These are phyloP conservation scores for Drosophila borborema DNA, from an alignment of 2,888 invertebrate species.

Conservation along the genomic window DNA sequence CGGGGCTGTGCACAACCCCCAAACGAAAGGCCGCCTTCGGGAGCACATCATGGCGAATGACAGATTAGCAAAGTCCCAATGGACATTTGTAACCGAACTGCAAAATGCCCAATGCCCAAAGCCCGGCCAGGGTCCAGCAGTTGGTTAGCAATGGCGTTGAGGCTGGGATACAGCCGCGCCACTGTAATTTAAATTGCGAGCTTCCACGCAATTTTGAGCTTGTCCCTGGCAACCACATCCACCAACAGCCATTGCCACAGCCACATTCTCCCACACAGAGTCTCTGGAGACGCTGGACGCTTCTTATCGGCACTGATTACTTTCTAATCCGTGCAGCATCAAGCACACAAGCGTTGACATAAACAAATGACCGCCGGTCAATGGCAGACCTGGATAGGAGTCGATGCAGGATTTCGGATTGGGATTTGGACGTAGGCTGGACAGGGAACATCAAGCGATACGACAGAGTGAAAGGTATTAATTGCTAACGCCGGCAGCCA, in stretches of 20 bases:
- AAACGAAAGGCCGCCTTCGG: slow-evolving; percentile 75
- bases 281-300: slow-evolving; percentile 62
- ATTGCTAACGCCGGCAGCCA: slow-evolving; percentile 67
- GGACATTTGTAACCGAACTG: slow-evolving; percentile 81
- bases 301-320: slow-evolving; percentile 81
- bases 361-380: slow-evolving; percentile 77
- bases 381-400: slow-evolving; percentile 34
- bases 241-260: background rate
- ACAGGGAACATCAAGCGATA: slow-evolving; percentile 69
- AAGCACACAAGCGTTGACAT: slow-evolving; percentile 73
- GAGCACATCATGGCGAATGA: slow-evolving; percentile 81
- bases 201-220: slow-evolving; percentile 62
- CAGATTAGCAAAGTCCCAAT: slow-evolving; percentile 82
- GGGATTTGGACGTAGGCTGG: slow-evolving; percentile 51
- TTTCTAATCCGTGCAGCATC: slow-evolving; percentile 80
- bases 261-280: slow-evolving; percentile 18
- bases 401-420: slow-evolving; percentile 1
- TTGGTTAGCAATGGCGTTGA: slow-evolving; percentile 12
- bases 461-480: slow-evolving; percentile 78
- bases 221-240: slow-evolving; percentile 27
- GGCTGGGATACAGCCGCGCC: slow-evolving; percentile 35
- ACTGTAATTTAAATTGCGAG: slow-evolving; percentile 72
- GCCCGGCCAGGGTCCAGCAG: slow-evolving; percentile 28
- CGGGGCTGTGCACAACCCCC: slow-evolving; percentile 45
- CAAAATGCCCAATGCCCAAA: slow-evolving; percentile 66